Conservation (phyloP, 1,140 invertebrate genomes). For the Formica exsecta region DNA sequence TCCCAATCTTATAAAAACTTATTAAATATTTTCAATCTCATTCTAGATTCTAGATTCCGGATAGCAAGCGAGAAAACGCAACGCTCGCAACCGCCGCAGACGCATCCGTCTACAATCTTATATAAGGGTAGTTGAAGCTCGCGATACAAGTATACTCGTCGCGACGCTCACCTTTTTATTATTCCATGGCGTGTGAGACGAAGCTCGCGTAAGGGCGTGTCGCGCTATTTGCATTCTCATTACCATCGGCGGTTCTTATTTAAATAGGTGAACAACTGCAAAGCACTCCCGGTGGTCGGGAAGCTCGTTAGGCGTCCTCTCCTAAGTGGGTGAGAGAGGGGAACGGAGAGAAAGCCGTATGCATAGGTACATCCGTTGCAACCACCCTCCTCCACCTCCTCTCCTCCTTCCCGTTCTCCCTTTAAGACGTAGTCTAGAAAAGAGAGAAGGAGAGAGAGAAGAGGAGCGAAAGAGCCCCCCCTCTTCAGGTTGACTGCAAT, state of each 20-base stretch:
- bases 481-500: conserved; percentile 49
- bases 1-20: background rate
- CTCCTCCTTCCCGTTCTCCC: background rate
- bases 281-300: conserved; percentile 62
- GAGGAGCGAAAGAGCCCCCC: background rate
- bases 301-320: conserved; percentile 63
- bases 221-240: conserved; percentile 80
- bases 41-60: background rate
- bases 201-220: conserved; percentile 73
- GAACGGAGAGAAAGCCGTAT: background rate
- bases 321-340: background rate
- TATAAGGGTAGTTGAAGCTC: background rate
- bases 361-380: conserved; percentile 47
- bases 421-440: background rate
- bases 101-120: background rate
- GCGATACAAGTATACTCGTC: conserved; percentile 19
- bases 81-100: background rate
- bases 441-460: background rate
- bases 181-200: conserved; percentile 66
- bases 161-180: conserved; percentile 70
- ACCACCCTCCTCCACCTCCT: background rate
- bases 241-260: conserved; percentile 79
- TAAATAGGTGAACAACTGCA: conserved; percentile 78
- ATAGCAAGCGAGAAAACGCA: background rate
- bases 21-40: conserved; percentile 34